Conservation (phyloP, 2,113 vertebrate genomes). For the Neomonachus schauinslandi region DNA sequence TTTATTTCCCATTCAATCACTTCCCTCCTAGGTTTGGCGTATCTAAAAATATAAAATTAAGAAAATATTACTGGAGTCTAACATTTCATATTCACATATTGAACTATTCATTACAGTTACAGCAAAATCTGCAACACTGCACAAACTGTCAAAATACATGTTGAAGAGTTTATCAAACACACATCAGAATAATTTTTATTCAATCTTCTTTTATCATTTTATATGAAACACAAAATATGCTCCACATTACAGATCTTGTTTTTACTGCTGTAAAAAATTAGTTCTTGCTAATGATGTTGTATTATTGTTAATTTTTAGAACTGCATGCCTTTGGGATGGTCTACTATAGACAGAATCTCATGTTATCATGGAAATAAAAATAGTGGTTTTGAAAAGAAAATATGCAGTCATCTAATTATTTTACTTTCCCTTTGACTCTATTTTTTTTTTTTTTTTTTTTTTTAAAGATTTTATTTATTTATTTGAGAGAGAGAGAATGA, state of each 20-base stretch:
- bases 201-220: not conserved
- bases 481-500: no score
- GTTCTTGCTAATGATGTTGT: not conserved
- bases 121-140: not conserved
- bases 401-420: not conserved
- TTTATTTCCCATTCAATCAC: not conserved
- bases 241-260: not conserved
- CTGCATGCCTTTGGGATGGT: not conserved
- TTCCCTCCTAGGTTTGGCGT: not conserved
- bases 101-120: not conserved
- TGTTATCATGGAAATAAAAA: not conserved
- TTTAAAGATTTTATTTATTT: no score
- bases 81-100: not conserved
- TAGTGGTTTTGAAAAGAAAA: not conserved
- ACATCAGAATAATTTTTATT: constrained; percentile 37
- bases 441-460: no score
- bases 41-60: not conserved
- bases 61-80: not conserved
- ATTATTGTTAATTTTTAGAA: not conserved
- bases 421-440: not conserved
- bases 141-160: not conserved
- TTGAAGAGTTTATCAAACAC: not conserved
- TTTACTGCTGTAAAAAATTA: not conserved
- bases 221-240: not conserved
- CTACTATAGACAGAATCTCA: not conserved